phyloP scores from a whole-genome alignment of 1,140 invertebrate species.

The Listronotus bonariensis region DNA sequence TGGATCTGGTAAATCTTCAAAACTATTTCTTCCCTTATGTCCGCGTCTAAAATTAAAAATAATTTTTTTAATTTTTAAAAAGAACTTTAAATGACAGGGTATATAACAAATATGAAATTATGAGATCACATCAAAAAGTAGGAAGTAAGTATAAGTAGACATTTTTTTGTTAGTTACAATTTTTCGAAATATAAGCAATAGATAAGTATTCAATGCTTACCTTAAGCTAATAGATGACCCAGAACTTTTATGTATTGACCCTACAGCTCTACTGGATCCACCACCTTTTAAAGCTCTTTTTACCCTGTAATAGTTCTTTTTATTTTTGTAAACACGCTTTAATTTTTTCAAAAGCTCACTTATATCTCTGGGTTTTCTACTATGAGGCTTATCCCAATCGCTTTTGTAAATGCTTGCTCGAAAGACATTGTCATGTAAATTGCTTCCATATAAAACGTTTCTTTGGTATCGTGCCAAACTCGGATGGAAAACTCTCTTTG shows the following conservation, averaged over 20 bases:
- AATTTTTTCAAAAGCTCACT: not conserved
- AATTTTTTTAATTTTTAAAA: constrained; percentile 3
- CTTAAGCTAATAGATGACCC: constrained; percentile 9
- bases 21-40: constrained; percentile 30
- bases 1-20: constrained; percentile 25
- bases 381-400: constrained; percentile 20
- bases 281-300: constrained; percentile 49
- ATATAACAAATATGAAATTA: too few relatives aligned
- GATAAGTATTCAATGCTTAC: too few relatives aligned
- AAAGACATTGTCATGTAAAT: not conserved
- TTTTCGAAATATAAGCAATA: too few relatives aligned
- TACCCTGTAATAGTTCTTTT: constrained; percentile 3
- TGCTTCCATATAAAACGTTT: not conserved
- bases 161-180: too few relatives aligned
- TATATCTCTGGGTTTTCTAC: constrained; percentile 18
- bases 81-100: too few relatives aligned
- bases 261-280: constrained; percentile 36
- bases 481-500: not conserved
- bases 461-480: not conserved
- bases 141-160: too few relatives aligned
- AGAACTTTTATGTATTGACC: constrained; percentile 27
- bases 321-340: not conserved
- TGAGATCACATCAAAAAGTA: too few relatives aligned
- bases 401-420: not conserved
- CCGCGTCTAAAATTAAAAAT: constrained; percentile 35